Base-by-base conservation (phyloP, 2,888 invertebrate genomes). In the Nezara viridula region DNA sequence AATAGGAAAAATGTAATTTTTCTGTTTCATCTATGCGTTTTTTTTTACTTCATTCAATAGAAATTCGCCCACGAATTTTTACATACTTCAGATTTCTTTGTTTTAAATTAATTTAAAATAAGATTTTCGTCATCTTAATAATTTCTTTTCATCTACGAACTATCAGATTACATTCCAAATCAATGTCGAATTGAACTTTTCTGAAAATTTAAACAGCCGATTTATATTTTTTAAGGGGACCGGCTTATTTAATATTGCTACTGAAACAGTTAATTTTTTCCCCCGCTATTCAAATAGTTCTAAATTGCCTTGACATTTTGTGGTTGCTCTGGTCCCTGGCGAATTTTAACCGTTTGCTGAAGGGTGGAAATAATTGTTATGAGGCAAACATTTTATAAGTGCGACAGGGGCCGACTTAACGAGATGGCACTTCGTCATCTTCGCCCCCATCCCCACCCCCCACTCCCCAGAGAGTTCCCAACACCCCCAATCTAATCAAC, bases 331-430 rank as follows among this genome's bases (percentile, higher is more conserved):
- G 27, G 27, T 60, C 66, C 19, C 66, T 73, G 37, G 37, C 6
- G 66, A 73, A 32, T 73, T 24, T 37, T 9, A 19, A 7, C 37
- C 19, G 66, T 73, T 73, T 73, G 66, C 66, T 37, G 66, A 73
- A 60, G 66, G 66, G 66, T 37, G 66, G 66, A 73, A 73, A 73
- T 73, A 73, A 73, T 73, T 73, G 66, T 73, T 73, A 73, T 73
- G 66, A 73, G 66, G 66, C 37, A 73, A 73, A 73, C 66, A 73
- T 37, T 73, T 73, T 73, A 19, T 32, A 73, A 73, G 66, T 73
- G 66, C 66, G 66, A 73, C 66, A 73, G 66, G 66, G 37, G 37
- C 19, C 19, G 37, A 73, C 19, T 73, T 73, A 73, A 73, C 66
- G 66, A 73, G 66, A 73, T 73, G 66, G 66, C 66, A 7, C 66